Evolutionary conservation across 2,888 invertebrate genomes (phyloP), one percentile per base, ranked within the genome.

Genomic region (Drosophila merina): DNA sequence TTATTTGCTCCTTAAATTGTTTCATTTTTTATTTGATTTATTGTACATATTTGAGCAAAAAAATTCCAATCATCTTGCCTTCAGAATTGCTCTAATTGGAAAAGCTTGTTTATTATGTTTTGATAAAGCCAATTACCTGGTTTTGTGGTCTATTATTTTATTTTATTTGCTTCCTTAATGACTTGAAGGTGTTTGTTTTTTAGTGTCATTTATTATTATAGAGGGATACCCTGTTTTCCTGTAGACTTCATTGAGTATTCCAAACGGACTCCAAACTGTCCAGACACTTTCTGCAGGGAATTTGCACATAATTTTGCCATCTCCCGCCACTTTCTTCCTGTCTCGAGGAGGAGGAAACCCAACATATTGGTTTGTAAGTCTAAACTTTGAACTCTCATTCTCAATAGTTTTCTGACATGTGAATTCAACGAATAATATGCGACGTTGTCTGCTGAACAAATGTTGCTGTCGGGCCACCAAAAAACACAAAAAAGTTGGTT

Each of bases 371-470:
- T 36, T 68, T 48, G 20, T 31, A 30, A 48, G 8, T 48, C 20
- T 4, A 30, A 28, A 62, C 38, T 57, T 57, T 57, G 30, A 47
- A 31, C 69, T 54, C 49, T 31, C 44, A 12, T 54, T 14, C 51
- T 44, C 31, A 55, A 54, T 55, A 55, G 47, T 60, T 58, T 38
- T 30, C 50, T 63, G 62, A 69, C 57, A 67, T 73, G 69, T 49
- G 63, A 54, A 50, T 59, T 59, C 54, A 26, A 44, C 54, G 52
- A 57, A 58, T 50, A 62, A 42, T 59, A 40, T 44, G 28, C 66
- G 45, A 49, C 47, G 20, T 47, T 48, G 70, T 70, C 70, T 74
- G 76, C 50, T 50, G n/a, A 58, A 60, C 76, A 68, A 71, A 67
- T 66, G 70, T 66, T 57, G 68, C 70, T 28, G 28, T 28, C 28